Evolutionary conservation across 2,888 invertebrate genomes (phyloP).

Genomic region (Plemyria rubiginata): DNA sequence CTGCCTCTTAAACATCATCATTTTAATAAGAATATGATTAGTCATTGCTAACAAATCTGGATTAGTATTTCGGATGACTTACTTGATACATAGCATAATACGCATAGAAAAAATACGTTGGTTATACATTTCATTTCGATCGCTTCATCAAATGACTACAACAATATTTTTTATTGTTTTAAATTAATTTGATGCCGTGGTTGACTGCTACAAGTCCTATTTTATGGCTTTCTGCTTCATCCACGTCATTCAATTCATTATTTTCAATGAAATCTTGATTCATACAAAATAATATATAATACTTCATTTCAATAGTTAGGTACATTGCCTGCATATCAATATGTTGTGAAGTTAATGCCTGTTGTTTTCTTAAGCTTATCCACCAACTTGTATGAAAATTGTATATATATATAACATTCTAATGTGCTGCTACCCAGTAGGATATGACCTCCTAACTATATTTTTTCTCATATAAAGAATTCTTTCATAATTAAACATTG

Average conservation of each 20-base stretch:
- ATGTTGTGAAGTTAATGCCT: neutral
- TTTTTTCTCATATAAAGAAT: neutral
- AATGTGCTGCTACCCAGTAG: neutral
- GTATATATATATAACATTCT: neutral
- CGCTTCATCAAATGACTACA: slow-evolving; percentile 26
- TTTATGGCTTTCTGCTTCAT: slow-evolving; percentile 14
- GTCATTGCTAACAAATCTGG: neutral
- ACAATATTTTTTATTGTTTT: slow-evolving; percentile 10
- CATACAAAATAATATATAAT: neutral
- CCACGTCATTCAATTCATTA: slow-evolving; percentile 9
- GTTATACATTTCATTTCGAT: slow-evolving; percentile 33
- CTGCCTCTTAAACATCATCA: slow-evolving; percentile 46
- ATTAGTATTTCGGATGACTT: slow-evolving; percentile 4
- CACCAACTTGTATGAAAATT: neutral
- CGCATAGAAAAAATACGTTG: slow-evolving; percentile 12
- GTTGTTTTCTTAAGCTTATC: neutral
- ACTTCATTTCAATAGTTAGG: neutral
- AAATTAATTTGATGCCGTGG: slow-evolving; percentile 22
- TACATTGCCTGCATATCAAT: neutral
- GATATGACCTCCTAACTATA: neutral
- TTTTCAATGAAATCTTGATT: slow-evolving; percentile 1
- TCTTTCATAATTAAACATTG: neutral
- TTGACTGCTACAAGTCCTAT: slow-evolving; percentile 9
- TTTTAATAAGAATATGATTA: no score
- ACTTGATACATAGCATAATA: slow-evolving; percentile 23